These are phyloP conservation scores for Lophius piscatorius DNA, from an alignment of 2,113 vertebrate genomes.

Conservation along the genomic window DNA sequence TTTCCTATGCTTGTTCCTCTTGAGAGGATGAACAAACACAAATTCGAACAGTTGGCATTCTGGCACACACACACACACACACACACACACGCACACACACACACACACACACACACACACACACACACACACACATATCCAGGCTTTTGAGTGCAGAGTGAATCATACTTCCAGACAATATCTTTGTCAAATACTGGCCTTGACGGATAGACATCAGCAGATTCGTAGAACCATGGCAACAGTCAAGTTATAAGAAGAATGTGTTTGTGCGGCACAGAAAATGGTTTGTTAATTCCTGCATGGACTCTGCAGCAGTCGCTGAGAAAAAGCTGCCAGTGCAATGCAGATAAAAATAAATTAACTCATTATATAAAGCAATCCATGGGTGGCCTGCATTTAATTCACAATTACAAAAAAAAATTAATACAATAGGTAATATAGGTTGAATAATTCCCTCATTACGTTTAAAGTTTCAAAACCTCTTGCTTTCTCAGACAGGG, in stretches of 20 bases:
- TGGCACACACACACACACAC: constrained; percentile 21
- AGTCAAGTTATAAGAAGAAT: constrained; percentile 57
- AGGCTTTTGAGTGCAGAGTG: constrained; percentile 61
- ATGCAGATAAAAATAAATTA: constrained; percentile 30
- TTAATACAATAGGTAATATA: no score
- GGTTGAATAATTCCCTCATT: no score
- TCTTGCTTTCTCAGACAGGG: constrained; percentile 15
- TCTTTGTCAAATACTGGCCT: constrained; percentile 79
- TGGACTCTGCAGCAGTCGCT: constrained; percentile 6
- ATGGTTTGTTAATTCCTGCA: constrained; percentile 57
- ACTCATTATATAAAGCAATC: constrained; percentile 5
- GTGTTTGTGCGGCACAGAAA: constrained; percentile 60
- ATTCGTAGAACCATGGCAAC: constrained; percentile 79
- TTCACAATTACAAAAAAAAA: background rate
- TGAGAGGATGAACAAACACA: constrained; percentile 59
- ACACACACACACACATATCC: constrained; percentile 24
- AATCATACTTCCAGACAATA: constrained; percentile 73
- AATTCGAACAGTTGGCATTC: constrained; percentile 24
- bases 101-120: constrained; percentile 8
- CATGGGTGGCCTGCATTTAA: constrained; percentile 1
- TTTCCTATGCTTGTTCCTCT: constrained; percentile 67
- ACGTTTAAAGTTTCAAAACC: constrained; percentile 22
- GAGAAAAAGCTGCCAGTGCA: constrained; percentile 37
- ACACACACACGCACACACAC: constrained; percentile 5
- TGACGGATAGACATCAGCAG: constrained; percentile 72